Percentiles rank a stretch among this genome's conserved stretches.
Evolutionary conservation across 2,888 invertebrate species (phyloP).

Genomic region (Eilema sororculum): DNA sequence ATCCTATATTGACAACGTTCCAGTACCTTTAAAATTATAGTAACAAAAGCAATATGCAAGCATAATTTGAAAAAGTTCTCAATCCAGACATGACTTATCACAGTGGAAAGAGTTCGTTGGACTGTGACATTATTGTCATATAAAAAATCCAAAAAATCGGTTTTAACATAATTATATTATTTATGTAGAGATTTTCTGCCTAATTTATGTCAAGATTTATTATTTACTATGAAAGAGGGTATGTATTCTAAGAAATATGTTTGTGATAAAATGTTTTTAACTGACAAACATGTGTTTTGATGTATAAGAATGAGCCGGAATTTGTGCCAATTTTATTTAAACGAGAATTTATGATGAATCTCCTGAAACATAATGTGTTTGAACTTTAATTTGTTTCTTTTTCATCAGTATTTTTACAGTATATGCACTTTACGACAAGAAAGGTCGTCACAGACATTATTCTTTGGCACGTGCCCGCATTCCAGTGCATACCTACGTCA

Average conservation of each 20-base stretch:
- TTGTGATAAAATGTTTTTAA: background rate
- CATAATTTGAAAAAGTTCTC: too few relatives aligned
- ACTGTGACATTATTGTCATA: background rate
- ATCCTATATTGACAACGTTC: too few relatives aligned
- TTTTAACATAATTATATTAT: background rate
- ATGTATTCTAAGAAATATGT: slow-evolving; percentile 2
- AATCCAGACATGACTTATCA: background rate
- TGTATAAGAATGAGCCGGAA: slow-evolving; percentile 10
- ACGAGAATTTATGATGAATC: background rate
- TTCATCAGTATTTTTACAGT: background rate
- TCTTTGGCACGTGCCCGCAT: slow-evolving; percentile 2
- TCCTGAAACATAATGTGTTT: slow-evolving; percentile 1
- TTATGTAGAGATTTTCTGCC: background rate
- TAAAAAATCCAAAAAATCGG: background rate
- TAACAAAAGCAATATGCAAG: too few relatives aligned
- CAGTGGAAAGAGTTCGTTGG: too few relatives aligned
- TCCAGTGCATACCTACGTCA: background rate
- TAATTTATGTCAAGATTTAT: background rate
- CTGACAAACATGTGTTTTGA: background rate
- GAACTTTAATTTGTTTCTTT: slow-evolving; percentile 3
- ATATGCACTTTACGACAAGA: background rate
- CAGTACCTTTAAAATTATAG: too few relatives aligned
- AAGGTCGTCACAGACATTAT: background rate
- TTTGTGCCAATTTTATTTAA: slow-evolving; percentile 6
- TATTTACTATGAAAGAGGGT: background rate